Evolutionary conservation across 2,113 vertebrate genomes (phyloP), one percentile per base, ranked within the genome.

Genomic region (Herpetotheres cachinnans): DNA sequence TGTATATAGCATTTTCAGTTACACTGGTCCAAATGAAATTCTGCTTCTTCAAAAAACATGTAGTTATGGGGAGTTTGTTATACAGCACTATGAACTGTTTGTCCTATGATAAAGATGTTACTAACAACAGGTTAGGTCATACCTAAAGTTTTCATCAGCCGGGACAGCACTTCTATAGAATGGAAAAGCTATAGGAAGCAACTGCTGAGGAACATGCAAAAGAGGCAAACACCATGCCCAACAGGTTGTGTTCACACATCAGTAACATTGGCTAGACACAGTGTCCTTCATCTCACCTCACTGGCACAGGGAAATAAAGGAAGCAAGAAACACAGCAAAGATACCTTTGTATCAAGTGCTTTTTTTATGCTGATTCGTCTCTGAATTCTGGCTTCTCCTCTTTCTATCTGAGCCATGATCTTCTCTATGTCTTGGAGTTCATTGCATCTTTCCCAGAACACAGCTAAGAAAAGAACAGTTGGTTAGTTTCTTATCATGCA

Each of bases 391-490:
- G 99, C 99, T 97, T 99, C 99, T 97, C 99, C 99, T 96, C 99
- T 99, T 97, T 99, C 99, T 76, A 99, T 99, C 98, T 99, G 99
- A 86, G 99, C 99, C 99, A 99, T 99, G 92, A 99, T 99, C 98
- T 99, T 99, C 96, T 99, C 99, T 83, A 99, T 99, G 81, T 99
- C 99, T 95, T 99, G 99, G 29, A 99, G 98, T 86, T 99, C 99
- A 71, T 99, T 99, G 96, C 99, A 99, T 81, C 99, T 98, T 97
- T 99, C 99, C 99, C 99, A 99, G 96, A 99, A 99, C 13, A 99
- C 99, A 96, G 99, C 99, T 99, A 83, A 30, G 54, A 38, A 49
- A 49, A 77, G 94, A 94, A 62, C 29, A n/a, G 50, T 15, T 10
- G 8, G n/a, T 95, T 83, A 93, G 36, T 32, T 70, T 83, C 38